These are phyloP conservation scores for Drosophila gaucha DNA, from an alignment of 2,888 invertebrate species.

Conservation along the genomic window DNA sequence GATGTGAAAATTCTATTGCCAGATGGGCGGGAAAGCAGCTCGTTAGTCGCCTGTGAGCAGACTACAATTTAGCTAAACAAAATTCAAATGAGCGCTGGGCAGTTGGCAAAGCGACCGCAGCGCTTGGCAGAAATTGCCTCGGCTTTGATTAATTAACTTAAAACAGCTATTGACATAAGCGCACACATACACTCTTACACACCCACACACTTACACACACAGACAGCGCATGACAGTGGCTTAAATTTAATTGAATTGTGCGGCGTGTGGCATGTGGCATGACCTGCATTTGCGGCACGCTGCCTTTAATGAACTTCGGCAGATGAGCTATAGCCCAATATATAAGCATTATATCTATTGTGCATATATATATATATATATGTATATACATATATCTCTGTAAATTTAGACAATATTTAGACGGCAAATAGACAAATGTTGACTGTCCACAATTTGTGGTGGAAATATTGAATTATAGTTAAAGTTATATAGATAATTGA, in stretches of 20 bases:
- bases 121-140: constrained; percentile 62
- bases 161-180: constrained; percentile 65
- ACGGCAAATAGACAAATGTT: background rate
- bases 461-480: background rate
- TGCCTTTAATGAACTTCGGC: constrained; percentile 31
- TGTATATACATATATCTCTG: background rate
- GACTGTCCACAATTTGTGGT: too few relatives aligned
- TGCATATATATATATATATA: background rate
- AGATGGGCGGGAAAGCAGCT: background rate
- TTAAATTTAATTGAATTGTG: constrained; percentile 72
- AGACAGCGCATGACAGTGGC: constrained; percentile 59
- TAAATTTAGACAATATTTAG: constrained; percentile 8
- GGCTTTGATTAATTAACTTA: constrained; percentile 79
- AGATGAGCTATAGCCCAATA: background rate
- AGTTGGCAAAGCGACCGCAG: constrained; percentile 56
- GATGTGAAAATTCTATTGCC: background rate
- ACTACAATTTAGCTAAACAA: constrained; percentile 3
- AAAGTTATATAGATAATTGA: background rate
- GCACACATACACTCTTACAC: constrained; percentile 14
- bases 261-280: constrained; percentile 34
- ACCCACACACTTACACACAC: constrained; percentile 17
- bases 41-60: background rate
- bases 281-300: constrained; percentile 20
- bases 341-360: background rate
- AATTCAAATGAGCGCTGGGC: constrained; percentile 37